Base-by-base conservation (phyloP, 2,888 invertebrate species). In the Dusona sp. region DNA sequence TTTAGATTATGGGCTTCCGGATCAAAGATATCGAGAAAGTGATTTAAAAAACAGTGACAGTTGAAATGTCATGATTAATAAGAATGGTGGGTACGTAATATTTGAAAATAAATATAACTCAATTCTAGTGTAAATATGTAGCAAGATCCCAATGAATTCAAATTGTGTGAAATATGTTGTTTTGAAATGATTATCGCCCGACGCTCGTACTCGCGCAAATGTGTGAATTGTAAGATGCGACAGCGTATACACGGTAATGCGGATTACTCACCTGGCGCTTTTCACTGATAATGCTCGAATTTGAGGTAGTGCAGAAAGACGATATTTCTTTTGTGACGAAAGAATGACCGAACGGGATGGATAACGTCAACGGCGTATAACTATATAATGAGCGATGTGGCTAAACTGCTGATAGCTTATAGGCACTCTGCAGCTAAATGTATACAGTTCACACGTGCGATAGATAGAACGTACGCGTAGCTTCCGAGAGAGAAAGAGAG, bases 191-290 rank as follows among this genome's bases (percentile, higher is more conserved):
- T 48, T 33, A 42, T 33, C 51, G 9, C 36, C 73, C 45, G 67
- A 51, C 33, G n/a, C 51, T 54, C 33, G 36, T 2, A 36, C 19
- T 54, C 51, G 3, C 9, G 38, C 33, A 29, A 36, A 36, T 9
- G 36, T n/a, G 33, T n/a, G n/a, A n/a, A n/a, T n/a, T n/a, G n/a
- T n/a, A n/a, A n/a, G n/a, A n/a, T n/a, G n/a, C n/a, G 22, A 68
- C 38, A 22, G 45, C 9, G 42, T 42, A 42, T 11, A 42, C 11
- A 42, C 13, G 2, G 9, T 48, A 29, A 48, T 29, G 19, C 19
- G 38, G 22, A 25, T 74, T 42, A 42, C 74, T 74, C 74, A 74
- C 74, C 74, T 74, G 42, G 74, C 61, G 74, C 61, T 74, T 57
- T 36, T 16, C 38, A 25, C 38, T 38, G 42, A 61, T 29, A 61